phyloP scores from a whole-genome alignment of 2,888 invertebrate genomes.

The Parnassius apollo region DNA sequence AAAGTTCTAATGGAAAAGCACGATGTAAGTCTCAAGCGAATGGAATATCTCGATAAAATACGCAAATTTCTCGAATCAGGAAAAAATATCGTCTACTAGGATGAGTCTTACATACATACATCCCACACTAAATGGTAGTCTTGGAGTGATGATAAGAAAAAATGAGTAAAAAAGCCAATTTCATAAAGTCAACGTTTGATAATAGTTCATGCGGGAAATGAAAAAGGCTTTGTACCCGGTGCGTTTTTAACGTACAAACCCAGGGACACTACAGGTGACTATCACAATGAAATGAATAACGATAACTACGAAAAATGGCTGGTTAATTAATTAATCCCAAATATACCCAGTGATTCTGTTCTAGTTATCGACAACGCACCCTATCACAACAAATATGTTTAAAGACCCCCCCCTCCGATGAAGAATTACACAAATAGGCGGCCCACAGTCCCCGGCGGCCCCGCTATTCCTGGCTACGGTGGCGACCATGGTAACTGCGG shows the following conservation, averaged over 20 bases:
- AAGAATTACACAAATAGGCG: background rate
- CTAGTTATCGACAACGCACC: constrained; percentile 30
- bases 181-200: background rate
- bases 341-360: constrained; percentile 28
- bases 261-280: background rate
- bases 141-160: background rate
- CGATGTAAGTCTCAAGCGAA: background rate
- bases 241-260: background rate
- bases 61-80: constrained; percentile 26
- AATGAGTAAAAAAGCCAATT: background rate
- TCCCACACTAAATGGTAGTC: background rate
- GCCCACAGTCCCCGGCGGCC: too few species aligned
- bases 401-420: background rate
- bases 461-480: too few species aligned
- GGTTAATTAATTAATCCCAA: constrained; percentile 21
- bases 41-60: constrained; percentile 19
- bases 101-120: background rate
- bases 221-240: background rate
- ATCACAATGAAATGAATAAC: constrained; percentile 19
- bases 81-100: constrained; percentile 25
- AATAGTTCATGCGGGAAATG: background rate
- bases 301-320: constrained; percentile 8
- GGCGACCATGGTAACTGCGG: too few species aligned
- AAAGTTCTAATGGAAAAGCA: constrained; percentile 12
- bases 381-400: constrained; percentile 28